phyloP scores from a whole-genome alignment of 2,113 vertebrate genomes.

The Sylvietta virens region DNA sequence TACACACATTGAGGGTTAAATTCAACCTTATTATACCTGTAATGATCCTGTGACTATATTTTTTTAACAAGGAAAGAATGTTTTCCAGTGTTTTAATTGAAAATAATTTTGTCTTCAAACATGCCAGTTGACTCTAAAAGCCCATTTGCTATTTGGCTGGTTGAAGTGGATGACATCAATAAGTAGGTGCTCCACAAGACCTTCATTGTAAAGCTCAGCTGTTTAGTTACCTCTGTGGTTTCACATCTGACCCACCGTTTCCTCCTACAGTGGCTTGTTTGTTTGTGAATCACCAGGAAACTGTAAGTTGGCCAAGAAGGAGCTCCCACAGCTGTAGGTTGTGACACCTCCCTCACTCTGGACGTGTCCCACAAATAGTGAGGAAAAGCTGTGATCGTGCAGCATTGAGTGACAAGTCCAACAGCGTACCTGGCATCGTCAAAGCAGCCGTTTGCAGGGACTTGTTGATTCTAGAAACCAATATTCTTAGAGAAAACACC shows the following conservation, averaged over 20 bases:
- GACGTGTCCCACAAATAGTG: not conserved
- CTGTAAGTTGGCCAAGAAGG: not conserved
- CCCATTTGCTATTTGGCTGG: not conserved
- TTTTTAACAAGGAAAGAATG: not conserved
- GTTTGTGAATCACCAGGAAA: not conserved
- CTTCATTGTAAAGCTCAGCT: not conserved
- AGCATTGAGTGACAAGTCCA: not conserved
- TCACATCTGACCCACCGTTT: not conserved
- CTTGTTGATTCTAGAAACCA: not conserved
- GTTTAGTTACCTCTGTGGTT: not conserved
- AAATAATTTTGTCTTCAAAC: not conserved
- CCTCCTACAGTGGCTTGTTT: not conserved
- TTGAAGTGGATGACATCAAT: not conserved
- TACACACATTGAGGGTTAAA: not conserved
- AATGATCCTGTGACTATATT: not conserved
- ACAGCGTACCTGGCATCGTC: accelerated
- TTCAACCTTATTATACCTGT: not conserved
- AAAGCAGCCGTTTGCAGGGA: not conserved
- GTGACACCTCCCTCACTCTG: not conserved
- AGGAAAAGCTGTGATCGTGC: not conserved
- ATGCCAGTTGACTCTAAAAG: not conserved
- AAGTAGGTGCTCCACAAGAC: not conserved
- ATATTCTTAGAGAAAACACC: not conserved
- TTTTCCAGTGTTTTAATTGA: not conserved
- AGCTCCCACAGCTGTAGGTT: not conserved